Conservation (phyloP, 1,140 invertebrate species). For the Lepidurus packardi region DNA sequence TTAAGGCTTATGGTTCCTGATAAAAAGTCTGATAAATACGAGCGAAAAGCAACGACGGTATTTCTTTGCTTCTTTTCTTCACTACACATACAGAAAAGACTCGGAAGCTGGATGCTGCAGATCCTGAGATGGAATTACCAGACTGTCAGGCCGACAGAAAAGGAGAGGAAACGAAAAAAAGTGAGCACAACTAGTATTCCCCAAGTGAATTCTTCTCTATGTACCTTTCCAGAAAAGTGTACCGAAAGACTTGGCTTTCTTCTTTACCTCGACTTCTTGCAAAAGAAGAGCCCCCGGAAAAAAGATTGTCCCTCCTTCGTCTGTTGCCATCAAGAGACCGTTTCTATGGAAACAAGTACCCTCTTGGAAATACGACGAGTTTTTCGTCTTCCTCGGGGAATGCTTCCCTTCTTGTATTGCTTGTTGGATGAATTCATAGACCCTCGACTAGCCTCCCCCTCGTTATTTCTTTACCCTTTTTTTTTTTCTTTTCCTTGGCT, state of each 20-base stretch:
- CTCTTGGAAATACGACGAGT: not conserved
- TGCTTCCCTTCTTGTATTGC: constrained; percentile 4
- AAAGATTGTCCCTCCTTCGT: constrained; percentile 8
- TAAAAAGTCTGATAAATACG: constrained; percentile 18
- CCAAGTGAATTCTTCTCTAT: not conserved
- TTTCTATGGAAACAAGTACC: constrained; percentile 14
- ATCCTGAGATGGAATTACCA: not conserved
- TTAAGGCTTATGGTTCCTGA: constrained; percentile 6
- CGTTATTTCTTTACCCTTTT: not conserved
- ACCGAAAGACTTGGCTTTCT: not conserved
- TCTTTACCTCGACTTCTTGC: constrained; percentile 6
- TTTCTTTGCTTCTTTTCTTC: constrained; percentile 5
- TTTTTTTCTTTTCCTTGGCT: not conserved
- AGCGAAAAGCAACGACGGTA: not conserved
- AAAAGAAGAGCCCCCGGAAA: not conserved
- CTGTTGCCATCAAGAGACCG: constrained; percentile 20
- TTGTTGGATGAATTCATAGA: constrained; percentile 4
- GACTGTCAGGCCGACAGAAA: not conserved
- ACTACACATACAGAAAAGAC: not conserved
- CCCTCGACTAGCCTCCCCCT: not conserved
- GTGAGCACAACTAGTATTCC: not conserved
- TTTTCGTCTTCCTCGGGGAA: constrained; percentile 3
- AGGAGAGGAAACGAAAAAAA: not conserved
- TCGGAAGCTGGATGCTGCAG: not conserved
- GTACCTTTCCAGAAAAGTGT: not conserved